phyloP scores from a whole-genome alignment of 2,888 invertebrate genomes.

The Hybos culiciformis region DNA sequence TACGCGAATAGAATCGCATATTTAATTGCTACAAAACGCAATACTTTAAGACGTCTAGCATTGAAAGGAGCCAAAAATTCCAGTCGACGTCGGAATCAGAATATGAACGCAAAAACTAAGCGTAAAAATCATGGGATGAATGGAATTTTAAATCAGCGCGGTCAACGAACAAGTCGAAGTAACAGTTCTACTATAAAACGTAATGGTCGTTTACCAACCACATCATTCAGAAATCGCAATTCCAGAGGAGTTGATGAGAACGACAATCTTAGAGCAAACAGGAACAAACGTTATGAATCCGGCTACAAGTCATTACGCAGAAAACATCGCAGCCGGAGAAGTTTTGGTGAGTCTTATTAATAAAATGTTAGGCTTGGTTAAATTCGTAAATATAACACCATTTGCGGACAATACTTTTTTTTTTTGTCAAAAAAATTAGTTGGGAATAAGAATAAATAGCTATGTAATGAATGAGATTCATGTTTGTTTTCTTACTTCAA shows the following conservation, averaged over 20 bases:
- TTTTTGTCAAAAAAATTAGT: neutral
- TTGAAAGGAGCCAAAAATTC: slow-evolving; percentile 38
- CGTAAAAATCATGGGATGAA: slow-evolving; percentile 12
- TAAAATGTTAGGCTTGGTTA: neutral
- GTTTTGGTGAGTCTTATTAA: neutral
- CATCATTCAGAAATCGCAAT: slow-evolving; percentile 8
- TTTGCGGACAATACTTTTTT: neutral
- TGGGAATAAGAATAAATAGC: no score
- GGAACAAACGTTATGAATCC: neutral
- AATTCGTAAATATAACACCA: neutral
- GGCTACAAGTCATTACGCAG: neutral
- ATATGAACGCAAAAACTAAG: slow-evolving; percentile 12
- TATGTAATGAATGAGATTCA: no score
- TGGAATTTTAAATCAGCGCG: slow-evolving; percentile 1
- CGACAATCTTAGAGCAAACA: neutral
- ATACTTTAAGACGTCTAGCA: slow-evolving; percentile 49
- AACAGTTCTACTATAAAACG: slow-evolving; percentile 11
- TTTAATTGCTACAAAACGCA: slow-evolving; percentile 56
- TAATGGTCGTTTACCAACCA: slow-evolving; percentile 9
- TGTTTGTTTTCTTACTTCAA: no score
- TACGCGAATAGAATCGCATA: slow-evolving; percentile 57
- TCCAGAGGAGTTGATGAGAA: neutral
- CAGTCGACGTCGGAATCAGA: slow-evolving; percentile 22
- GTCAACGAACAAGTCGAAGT: slow-evolving; percentile 10
- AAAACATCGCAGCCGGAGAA: neutral